Evolutionary conservation across 2,888 invertebrate species (phyloP), one percentile per base, ranked within the genome.

Genomic region (Steromphala cineraria): DNA sequence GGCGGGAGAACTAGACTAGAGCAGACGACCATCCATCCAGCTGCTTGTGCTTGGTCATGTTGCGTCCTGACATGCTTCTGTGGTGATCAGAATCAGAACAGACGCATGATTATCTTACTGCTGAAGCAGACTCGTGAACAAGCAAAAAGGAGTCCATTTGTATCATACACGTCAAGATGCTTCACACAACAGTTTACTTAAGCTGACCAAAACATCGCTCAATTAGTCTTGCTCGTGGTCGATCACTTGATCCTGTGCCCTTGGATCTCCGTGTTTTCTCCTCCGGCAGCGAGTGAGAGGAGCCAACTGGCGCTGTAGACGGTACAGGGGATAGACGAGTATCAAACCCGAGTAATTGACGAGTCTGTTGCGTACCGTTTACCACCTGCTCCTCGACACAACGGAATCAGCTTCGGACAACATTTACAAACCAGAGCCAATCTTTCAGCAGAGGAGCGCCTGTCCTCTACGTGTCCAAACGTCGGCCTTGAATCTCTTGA

Each of bases 11-110:
- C 1, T 46, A 46, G 46, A 46, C 46, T 46, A 46, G 31, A 71
- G 71, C 36, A 71, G 71, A 71, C 71, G 71, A 71, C 40, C 71
- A 31, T n/a, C 40, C 36, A 71, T 71, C 19, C 71, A 71, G 71
- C 71, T 40, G 40, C 24, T 71, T 19, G 71, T 40, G 40, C 24
- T 71, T 19, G 71, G 40, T 31, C 40, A 36, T 36, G 71, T 71
- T 40, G 13, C 8, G n/a, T 17, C 28, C 7, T 17, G 40, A 36
- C 40, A 40, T 28, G 31, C n/a, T 36, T 24, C 71, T 36, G 40
- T 36, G 71, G 71, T 36, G 36, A n/a, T 31, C 40, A 40, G 36
- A 40, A 71, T 13, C 36, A 19, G 71, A 40, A 19, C 36, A 71
- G n/a, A 28, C 24, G 24, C 36, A 40, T 71, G 19, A 36, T 19